Conservation (phyloP, 2,113 vertebrate genomes). For the Todiramphus saurophagus region DNA sequence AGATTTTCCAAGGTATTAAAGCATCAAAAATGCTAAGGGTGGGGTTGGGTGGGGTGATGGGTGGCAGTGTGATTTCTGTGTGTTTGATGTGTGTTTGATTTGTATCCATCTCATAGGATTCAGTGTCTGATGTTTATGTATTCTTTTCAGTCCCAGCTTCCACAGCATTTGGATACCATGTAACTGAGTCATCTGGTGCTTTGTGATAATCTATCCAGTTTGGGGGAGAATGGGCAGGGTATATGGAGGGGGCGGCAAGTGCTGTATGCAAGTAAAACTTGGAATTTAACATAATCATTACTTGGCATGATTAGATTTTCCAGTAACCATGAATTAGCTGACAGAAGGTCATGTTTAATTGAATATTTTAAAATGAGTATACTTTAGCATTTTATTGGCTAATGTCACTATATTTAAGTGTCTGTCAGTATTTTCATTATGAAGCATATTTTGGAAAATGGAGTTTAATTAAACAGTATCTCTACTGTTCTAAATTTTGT, state of each 20-base stretch:
- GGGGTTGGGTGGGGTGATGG: accelerated
- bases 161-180: background rate
- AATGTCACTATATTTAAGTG: background rate
- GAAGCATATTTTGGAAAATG: background rate
- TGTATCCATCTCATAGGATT: background rate
- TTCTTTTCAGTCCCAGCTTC: background rate
- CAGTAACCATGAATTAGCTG: constrained; percentile 28
- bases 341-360: constrained; percentile 21
- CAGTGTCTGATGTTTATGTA: background rate
- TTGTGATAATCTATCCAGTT: background rate
- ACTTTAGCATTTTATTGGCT: constrained; percentile 15
- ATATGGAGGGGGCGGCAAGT: background rate
- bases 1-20: background rate
- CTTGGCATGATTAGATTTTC: constrained; percentile 39
- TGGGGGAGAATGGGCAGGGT: background rate
- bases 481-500: background rate
- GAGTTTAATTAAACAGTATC: constrained; percentile 24
- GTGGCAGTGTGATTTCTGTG: background rate
- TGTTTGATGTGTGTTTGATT: background rate
- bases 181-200: background rate
- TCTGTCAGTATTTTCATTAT: constrained; percentile 31
- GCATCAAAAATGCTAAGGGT: background rate
- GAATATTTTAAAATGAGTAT: background rate
- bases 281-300: background rate
- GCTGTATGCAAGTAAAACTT: background rate